Evolutionary conservation across 2,888 invertebrate genomes (phyloP).

Genomic region (Agriopis aurantiaria): DNA sequence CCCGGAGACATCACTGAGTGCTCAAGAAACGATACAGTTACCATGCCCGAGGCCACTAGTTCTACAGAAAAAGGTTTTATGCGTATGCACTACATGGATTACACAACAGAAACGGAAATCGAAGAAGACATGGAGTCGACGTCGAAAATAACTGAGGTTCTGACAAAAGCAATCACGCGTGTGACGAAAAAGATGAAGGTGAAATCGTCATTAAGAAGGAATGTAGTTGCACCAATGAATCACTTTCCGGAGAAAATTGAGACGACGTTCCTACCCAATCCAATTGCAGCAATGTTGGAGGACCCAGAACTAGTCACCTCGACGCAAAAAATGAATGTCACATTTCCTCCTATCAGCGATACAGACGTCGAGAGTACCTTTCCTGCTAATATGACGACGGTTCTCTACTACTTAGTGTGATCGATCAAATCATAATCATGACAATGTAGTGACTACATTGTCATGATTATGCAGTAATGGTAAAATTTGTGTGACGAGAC

Average conservation of each 20-base stretch:
- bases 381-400: not conserved
- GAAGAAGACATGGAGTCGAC: not conserved
- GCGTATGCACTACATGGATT: not conserved
- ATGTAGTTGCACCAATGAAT: not conserved
- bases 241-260: not conserved
- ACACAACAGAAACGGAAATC: not conserved
- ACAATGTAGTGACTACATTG: no score
- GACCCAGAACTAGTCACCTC: not conserved
- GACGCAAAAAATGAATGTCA: not conserved
- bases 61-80: not conserved
- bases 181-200: not conserved
- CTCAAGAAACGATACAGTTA: conserved; percentile 62
- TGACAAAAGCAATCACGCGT: not conserved
- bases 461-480: no score
- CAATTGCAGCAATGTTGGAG: not conserved
- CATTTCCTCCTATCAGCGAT: not conserved
- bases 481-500: no score
- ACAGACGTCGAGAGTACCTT: not conserved
- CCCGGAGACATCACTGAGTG: conserved; percentile 69
- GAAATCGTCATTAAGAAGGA: not conserved
- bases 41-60: not conserved
- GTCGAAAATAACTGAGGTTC: not conserved
- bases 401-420: conserved; percentile 4
- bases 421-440: no score
- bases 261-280: no score